These are phyloP conservation scores for Slavum lentiscoides DNA, from an alignment of 2,888 invertebrate genomes.

Conservation along the genomic window DNA sequence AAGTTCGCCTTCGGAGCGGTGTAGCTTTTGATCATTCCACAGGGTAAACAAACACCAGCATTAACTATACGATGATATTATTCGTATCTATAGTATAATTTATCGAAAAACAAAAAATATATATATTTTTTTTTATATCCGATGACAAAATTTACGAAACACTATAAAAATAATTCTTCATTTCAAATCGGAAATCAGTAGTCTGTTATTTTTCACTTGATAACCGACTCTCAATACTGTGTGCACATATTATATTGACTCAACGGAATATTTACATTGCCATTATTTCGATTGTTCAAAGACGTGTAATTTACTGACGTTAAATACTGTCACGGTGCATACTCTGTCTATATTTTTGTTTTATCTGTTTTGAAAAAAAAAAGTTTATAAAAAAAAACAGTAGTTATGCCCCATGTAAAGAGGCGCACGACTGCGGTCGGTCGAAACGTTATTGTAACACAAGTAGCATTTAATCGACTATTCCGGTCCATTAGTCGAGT, in stretches of 20 bases:
- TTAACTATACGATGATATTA: no score
- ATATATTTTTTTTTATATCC: no score
- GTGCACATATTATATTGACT: neutral
- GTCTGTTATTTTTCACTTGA: constrained; percentile 1
- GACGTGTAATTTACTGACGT: neutral
- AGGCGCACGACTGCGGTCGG: neutral
- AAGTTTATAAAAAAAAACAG: neutral
- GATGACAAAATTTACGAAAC: no score
- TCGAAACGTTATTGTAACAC: constrained; percentile 28
- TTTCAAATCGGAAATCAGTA: neutral
- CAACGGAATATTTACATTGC: neutral
- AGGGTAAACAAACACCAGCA: no score
- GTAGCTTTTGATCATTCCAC: no score
- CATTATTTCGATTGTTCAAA: neutral
- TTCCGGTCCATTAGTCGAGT: constrained; percentile 32
- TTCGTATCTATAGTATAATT: no score
- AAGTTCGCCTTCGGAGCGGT: no score
- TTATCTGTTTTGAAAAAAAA: neutral
- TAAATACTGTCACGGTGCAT: neutral
- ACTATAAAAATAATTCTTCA: neutral
- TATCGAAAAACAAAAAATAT: no score
- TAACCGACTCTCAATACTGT: neutral
- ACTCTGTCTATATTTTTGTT: neutral
- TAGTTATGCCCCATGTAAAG: constrained; percentile 4
- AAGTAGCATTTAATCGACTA: constrained; percentile 38